Conservation (phyloP, 2,113 vertebrate genomes). For the Platichthys flesus region DNA sequence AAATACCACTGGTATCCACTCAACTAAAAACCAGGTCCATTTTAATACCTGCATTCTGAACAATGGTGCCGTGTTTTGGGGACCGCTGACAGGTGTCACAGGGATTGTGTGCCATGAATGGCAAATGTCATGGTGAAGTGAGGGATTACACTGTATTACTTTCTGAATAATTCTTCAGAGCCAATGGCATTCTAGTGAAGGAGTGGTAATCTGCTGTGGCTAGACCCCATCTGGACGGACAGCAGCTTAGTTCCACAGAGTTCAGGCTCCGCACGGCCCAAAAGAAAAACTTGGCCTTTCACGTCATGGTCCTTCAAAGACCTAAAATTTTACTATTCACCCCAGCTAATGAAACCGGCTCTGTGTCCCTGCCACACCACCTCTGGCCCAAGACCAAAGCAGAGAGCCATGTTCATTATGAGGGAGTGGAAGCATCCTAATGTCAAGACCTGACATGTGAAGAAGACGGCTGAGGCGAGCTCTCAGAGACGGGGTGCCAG, state of each 20-base stretch:
- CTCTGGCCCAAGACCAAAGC: constrained; percentile 58
- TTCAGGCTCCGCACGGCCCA: constrained; percentile 53
- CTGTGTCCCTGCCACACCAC: constrained; percentile 49
- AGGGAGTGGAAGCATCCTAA: constrained; percentile 57
- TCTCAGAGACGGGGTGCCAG: constrained; percentile 48
- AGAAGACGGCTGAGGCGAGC: constrained; percentile 65
- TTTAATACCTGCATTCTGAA: constrained; percentile 33
- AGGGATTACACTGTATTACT: constrained; percentile 75
- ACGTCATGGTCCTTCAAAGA: constrained; percentile 78
- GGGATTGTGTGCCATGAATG: constrained; percentile 66
- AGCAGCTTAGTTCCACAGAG: constrained; percentile 74
- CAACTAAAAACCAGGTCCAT: constrained; percentile 6
- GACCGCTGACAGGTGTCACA: constrained; percentile 63
- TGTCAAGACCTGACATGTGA: constrained; percentile 62
- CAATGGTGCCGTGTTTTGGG: constrained; percentile 24
- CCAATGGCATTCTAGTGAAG: constrained; percentile 51
- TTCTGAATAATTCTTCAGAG: constrained; percentile 67
- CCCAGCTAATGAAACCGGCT: constrained; percentile 73
- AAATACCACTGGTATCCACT: neutral
- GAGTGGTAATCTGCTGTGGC: constrained; percentile 71
- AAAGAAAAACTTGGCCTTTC: constrained; percentile 67
- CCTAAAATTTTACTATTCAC: constrained; percentile 78
- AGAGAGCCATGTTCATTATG: constrained; percentile 74
- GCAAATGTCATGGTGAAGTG: constrained; percentile 64
- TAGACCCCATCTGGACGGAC: constrained; percentile 76